These are phyloP conservation scores for Pegoplata infirma DNA, from an alignment of 2,888 invertebrate species.

Conservation along the genomic window DNA sequence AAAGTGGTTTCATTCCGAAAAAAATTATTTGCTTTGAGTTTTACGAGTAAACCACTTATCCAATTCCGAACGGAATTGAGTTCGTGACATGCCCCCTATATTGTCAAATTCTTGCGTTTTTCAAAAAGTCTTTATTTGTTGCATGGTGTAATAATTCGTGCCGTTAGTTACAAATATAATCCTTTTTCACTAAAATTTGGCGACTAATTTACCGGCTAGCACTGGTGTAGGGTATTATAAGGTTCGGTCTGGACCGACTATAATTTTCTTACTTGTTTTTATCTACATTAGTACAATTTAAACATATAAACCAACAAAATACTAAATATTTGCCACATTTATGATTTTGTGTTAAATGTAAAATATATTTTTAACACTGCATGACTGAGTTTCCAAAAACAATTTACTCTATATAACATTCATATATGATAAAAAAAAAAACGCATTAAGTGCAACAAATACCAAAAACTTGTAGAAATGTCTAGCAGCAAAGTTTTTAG, in stretches of 20 bases:
- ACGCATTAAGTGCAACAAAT: background rate
- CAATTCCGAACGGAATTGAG: too few species aligned
- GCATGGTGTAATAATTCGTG: too few species aligned
- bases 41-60: too few species aligned
- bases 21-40: too few species aligned
- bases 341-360: constrained; percentile 41
- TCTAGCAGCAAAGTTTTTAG: constrained; percentile 24
- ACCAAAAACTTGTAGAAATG: constrained; percentile 7
- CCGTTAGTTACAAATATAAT: too few species aligned
- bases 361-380: constrained; percentile 28
- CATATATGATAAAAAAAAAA: background rate
- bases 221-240: background rate
- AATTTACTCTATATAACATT: constrained; percentile 9
- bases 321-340: constrained; percentile 21
- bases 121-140: too few species aligned
- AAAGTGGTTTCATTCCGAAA: too few species aligned
- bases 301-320: background rate
- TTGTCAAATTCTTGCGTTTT: too few species aligned
- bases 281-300: background rate
- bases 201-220: too few species aligned
- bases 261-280: background rate
- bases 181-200: too few species aligned
- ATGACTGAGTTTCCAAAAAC: constrained; percentile 48
- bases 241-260: background rate
- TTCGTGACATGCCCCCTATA: too few species aligned